These are phyloP conservation scores for Pandemis heparana DNA, from an alignment of 2,888 invertebrate genomes.

Conservation along the genomic window DNA sequence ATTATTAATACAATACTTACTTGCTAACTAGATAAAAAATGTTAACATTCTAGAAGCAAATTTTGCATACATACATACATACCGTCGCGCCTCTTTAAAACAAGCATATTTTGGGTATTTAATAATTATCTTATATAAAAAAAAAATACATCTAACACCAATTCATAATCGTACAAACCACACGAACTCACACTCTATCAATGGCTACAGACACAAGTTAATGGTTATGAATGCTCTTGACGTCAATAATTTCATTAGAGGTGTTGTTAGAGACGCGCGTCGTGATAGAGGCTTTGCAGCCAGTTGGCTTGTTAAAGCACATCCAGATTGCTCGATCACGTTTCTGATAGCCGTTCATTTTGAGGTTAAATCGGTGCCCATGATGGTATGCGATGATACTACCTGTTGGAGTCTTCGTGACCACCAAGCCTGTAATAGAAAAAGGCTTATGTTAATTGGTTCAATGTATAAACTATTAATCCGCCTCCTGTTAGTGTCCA, in stretches of 20 bases:
- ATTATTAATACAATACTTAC: too few species aligned
- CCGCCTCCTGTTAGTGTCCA: too few species aligned
- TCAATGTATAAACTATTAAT: background rate
- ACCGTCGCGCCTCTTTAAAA: too few species aligned
- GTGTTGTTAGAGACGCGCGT: background rate
- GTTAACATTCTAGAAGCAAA: too few species aligned
- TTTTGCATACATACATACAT: too few species aligned
- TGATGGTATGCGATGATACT: background rate
- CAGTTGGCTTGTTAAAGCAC: background rate
- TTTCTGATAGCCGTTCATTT: background rate
- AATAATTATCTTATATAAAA: too few species aligned
- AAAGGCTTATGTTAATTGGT: background rate
- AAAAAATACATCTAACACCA: too few species aligned
- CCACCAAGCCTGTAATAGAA: conserved; percentile 1
- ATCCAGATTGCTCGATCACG: background rate
- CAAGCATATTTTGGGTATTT: too few species aligned
- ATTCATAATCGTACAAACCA: background rate
- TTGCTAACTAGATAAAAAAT: too few species aligned
- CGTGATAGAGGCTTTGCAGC: conserved; percentile 6
- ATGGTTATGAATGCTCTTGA: conserved; percentile 8
- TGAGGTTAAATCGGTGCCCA: conserved; percentile 9
- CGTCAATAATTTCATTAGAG: background rate
- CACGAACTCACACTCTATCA: background rate
- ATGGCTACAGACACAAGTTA: background rate
- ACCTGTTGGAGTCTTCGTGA: conserved; percentile 2